Evolutionary conservation across 2,113 vertebrate genomes (phyloP), one percentile per base, ranked within the genome.

Genomic region (Aptenodytes forsteri): DNA sequence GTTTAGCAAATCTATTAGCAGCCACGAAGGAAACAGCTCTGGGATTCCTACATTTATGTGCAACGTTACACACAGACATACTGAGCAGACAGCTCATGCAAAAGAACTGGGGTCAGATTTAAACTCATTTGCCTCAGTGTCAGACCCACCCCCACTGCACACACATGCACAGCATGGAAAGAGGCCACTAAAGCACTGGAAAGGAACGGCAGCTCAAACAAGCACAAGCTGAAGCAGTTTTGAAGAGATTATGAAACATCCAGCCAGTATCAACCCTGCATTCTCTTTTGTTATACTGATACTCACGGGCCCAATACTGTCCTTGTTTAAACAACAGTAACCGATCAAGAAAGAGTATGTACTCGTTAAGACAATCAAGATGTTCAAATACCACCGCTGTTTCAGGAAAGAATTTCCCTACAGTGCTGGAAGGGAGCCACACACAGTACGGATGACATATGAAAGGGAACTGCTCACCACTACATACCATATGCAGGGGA

Each of bases 381-480:
- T 40, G 23, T 47, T 65, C 22, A 78, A 73, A 88, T 5, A 62
- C 2, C 26, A 38, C 2, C 19, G 17, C 49, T 36, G 16, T 26
- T 44, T 88, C 32, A 65, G 75, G 69, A 5, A 82, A 59, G 9
- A 30, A 61, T 2, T 32, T 54, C 38, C 50, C 46, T 36, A 4
- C 16, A 50, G 62, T 23, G 52, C 38, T 38, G 46, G 66, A 72
- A 29, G 16, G 38, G 58, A 91, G 52, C 34, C 26, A 54, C 23
- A 6, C 6, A 14, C 44, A 34, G 29, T 12, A 54, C 1, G 11
- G 61, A 40, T 20, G 34, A 29, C 38, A 29, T 2, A 5, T 1
- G 30, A 29, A 34, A 20, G 29, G 61, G 61, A 61, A 61, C 59
- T 26, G 83, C 82, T 79, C 38, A 20, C 44, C 75, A 32, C 44